Conservation (phyloP, 2,113 vertebrate genomes). For the Tupaia chinensis region DNA sequence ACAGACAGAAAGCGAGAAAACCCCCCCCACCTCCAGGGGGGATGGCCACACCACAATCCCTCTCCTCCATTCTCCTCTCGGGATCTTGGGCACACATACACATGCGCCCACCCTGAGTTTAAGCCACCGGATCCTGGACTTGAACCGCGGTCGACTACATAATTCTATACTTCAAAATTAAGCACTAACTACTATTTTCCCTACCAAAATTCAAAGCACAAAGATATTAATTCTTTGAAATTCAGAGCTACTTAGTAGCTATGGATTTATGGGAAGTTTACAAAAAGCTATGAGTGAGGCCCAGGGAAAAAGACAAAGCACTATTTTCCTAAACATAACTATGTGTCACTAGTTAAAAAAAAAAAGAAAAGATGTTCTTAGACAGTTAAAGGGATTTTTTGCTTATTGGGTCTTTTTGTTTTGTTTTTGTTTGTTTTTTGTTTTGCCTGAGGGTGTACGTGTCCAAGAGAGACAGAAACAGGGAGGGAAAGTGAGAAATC, state of each 20-base stretch:
- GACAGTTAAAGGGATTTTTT: neutral
- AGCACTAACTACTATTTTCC: conserved; percentile 8
- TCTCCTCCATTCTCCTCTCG: too few relatives aligned
- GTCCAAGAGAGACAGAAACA: too few relatives aligned
- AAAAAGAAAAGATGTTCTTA: neutral
- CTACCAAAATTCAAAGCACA: neutral
- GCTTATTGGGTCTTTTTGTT: too few relatives aligned
- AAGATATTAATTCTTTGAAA: neutral
- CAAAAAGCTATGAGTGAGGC: neutral
- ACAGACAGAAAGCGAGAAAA: too few relatives aligned
- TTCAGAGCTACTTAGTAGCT: neutral
- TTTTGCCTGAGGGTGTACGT: too few relatives aligned
- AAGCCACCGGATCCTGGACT: too few relatives aligned
- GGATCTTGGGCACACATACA: too few relatives aligned
- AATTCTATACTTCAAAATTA: conserved; percentile 29
- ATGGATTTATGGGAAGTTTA: neutral
- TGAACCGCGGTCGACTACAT: neutral
- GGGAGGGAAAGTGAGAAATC: too few relatives aligned
- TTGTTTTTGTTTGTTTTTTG: too few relatives aligned
- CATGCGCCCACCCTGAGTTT: too few relatives aligned
- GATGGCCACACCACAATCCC: too few relatives aligned
- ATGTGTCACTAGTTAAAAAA: neutral
- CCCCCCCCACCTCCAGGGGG: too few relatives aligned
- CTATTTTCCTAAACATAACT: neutral
- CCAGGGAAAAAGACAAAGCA: neutral